Percentiles rank a stretch among this genome's conserved stretches.
Evolutionary conservation across 2,113 vertebrate species (phyloP).

Genomic region (Chauna torquata): DNA sequence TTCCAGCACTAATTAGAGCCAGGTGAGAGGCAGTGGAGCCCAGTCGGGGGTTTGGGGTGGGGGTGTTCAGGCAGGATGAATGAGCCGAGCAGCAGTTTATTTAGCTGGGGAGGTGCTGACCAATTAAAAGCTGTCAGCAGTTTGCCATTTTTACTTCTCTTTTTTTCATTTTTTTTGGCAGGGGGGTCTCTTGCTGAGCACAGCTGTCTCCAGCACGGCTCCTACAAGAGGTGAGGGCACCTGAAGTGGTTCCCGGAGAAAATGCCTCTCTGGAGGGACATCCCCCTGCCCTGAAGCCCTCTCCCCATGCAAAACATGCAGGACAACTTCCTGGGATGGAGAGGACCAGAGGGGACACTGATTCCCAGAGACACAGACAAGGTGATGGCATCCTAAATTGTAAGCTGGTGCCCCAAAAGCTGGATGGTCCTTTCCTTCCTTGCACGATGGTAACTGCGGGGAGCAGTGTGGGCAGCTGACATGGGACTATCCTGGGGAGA

Average conservation of each 20-base stretch:
- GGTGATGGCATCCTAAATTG: neutral
- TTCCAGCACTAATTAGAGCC: neutral
- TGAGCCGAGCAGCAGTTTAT: neutral
- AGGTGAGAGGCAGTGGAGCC: neutral
- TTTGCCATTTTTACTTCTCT: neutral
- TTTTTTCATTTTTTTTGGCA: neutral
- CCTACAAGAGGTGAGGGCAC: neutral
- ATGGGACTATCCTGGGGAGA: neutral
- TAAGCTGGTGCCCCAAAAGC: neutral
- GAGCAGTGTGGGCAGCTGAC: constrained; percentile 15
- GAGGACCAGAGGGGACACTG: neutral
- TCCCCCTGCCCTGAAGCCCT: neutral
- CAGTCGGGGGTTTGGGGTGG: neutral
- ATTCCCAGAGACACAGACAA: neutral
- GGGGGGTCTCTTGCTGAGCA: neutral
- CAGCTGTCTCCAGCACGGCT: neutral
- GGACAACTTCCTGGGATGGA: neutral
- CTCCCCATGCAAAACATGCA: neutral
- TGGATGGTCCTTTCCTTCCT: neutral
- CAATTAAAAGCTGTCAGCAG: neutral
- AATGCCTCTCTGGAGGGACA: neutral
- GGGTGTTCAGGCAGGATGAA: neutral
- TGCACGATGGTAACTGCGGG: accelerated
- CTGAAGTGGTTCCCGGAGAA: neutral
- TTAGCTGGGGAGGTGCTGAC: neutral